These are phyloP conservation scores for Lapara coniferarum DNA, from an alignment of 2,888 invertebrate genomes.

Conservation along the genomic window DNA sequence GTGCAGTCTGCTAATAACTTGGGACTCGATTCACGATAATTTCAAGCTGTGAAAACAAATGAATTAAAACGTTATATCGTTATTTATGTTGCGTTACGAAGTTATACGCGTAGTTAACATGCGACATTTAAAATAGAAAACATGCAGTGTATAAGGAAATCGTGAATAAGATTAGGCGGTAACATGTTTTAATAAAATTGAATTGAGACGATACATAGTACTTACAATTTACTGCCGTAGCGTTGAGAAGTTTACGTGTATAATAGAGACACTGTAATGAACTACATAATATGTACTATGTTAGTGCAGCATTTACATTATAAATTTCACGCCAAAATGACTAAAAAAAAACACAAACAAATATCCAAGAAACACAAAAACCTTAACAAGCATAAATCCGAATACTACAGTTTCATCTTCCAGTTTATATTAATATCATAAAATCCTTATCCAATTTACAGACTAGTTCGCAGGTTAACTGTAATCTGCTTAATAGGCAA, in stretches of 20 bases:
- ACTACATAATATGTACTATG: too few relatives aligned
- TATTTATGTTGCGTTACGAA: constrained; percentile 23
- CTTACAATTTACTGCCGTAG: too few relatives aligned
- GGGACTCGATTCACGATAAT: constrained; percentile 47
- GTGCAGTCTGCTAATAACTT: constrained; percentile 49
- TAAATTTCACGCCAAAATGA: background rate
- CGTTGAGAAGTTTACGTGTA: too few relatives aligned
- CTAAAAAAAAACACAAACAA: background rate
- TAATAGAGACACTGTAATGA: too few relatives aligned
- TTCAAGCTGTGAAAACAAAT: constrained; percentile 45
- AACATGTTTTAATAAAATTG: background rate
- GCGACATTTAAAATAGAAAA: constrained; percentile 12
- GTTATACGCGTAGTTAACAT: constrained; percentile 8
- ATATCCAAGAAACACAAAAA: background rate
- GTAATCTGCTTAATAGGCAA: constrained; percentile 53
- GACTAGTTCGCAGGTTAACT: constrained; percentile 47
- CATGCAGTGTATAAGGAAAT: background rate
- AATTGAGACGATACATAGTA: background rate
- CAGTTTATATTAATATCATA: constrained; percentile 29
- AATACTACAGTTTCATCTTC: constrained; percentile 4
- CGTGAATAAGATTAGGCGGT: background rate
- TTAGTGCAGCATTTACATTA: too few relatives aligned
- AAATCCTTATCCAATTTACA: constrained; percentile 47
- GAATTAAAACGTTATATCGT: constrained; percentile 29
- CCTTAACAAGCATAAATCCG: background rate